Evolutionary conservation across 2,113 vertebrate genomes (phyloP).

Genomic region (Pleuronectes platessa): DNA sequence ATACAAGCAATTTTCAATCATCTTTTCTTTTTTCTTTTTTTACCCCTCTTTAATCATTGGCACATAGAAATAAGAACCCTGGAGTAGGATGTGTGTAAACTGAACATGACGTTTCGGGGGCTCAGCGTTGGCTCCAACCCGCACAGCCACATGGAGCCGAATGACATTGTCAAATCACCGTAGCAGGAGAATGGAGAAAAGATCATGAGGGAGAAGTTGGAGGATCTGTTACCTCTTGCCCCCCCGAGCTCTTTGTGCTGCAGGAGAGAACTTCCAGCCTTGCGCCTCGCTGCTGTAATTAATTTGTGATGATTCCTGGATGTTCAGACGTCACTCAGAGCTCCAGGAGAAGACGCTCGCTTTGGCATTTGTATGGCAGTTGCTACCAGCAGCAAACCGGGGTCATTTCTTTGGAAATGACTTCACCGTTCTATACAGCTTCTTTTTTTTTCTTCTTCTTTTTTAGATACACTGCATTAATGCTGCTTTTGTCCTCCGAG

Average conservation of each 20-base stretch:
- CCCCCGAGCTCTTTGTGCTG: constrained; percentile 1
- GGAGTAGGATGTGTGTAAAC: constrained; percentile 26
- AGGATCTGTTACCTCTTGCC: constrained; percentile 30
- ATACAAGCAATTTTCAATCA: constrained; percentile 42
- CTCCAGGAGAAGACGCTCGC: constrained; percentile 13
- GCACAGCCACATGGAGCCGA: background rate
- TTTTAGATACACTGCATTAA: constrained; percentile 41
- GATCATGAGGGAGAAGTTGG: background rate
- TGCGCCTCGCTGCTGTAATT: constrained; percentile 29
- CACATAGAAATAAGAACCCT: background rate
- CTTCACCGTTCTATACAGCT: constrained; percentile 18
- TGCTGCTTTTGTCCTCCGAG: constrained; percentile 48
- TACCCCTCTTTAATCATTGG: background rate
- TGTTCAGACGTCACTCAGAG: constrained; percentile 30
- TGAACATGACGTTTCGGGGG: constrained; percentile 14
- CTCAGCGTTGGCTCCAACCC: background rate
- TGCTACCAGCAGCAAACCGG: constrained; percentile 7
- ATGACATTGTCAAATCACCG: background rate
- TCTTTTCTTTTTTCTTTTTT: background rate
- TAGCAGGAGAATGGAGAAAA: constrained; percentile 1
- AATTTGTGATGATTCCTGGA: constrained; percentile 54
- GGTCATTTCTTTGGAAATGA: constrained; percentile 39
- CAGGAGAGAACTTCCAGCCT: constrained; percentile 25
- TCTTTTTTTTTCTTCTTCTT: constrained; percentile 17
- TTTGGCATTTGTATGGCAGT: constrained; percentile 38